Evolutionary conservation across 2,888 invertebrate species (phyloP).

Genomic region (Cyaniris semiargus): DNA sequence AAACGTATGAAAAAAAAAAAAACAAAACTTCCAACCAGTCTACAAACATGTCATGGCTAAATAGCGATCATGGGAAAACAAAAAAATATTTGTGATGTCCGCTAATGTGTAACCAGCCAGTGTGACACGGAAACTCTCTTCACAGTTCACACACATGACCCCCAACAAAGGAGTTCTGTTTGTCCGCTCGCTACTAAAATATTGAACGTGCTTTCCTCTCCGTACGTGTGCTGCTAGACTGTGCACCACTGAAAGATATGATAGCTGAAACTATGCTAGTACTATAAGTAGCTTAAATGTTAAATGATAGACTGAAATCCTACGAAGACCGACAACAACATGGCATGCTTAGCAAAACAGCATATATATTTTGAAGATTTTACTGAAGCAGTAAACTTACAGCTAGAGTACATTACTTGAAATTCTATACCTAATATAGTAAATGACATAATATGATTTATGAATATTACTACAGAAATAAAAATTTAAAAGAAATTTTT

Average conservation of each 20-base stretch:
- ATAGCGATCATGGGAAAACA: slow-evolving; percentile 74
- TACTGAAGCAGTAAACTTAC: too few relatives aligned
- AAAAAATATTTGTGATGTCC: slow-evolving; percentile 73
- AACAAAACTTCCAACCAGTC: slow-evolving; percentile 34
- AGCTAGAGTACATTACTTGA: neutral
- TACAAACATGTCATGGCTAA: slow-evolving; percentile 61
- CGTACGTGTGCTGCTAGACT: slow-evolving; percentile 49
- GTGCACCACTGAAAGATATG: slow-evolving; percentile 49
- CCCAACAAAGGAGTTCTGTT: slow-evolving; percentile 77
- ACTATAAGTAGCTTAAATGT: too few relatives aligned
- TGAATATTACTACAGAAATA: neutral
- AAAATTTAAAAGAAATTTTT: neutral
- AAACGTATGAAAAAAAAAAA: slow-evolving; percentile 52
- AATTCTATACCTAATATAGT: neutral
- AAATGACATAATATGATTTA: neutral
- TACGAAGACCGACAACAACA: too few relatives aligned
- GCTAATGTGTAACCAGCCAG: slow-evolving; percentile 75
- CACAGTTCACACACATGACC: slow-evolving; percentile 78
- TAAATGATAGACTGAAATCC: too few relatives aligned
- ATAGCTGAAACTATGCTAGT: slow-evolving; percentile 18
- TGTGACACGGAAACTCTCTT: slow-evolving; percentile 77
- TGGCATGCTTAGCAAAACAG: too few relatives aligned
- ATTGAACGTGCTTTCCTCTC: slow-evolving; percentile 69
- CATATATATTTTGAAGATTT: too few relatives aligned
- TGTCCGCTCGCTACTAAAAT: slow-evolving; percentile 78